Base-by-base conservation (phyloP, 2,888 invertebrate genomes). In the Chymomyza fuscimana region DNA sequence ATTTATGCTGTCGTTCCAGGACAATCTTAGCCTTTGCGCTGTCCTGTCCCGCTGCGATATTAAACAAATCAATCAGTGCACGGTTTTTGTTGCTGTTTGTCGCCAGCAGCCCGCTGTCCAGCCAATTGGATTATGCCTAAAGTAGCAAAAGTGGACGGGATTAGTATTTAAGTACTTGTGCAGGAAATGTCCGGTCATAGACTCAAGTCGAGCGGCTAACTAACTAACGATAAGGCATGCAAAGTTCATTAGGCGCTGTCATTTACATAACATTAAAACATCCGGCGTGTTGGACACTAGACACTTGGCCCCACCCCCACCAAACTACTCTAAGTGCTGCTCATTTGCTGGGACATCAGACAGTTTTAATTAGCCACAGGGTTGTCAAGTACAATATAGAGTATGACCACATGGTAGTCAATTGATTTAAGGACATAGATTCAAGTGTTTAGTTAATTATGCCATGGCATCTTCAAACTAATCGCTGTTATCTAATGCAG, bases 181-280 rank as follows among this genome's bases (percentile, higher is more conserved):
- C 70, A 68, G 73, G 68, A 73, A 70, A 78, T 81, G 81, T 69
- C 74, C 69, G 81, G 76, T 68, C 80, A 77, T 77, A 69, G 79
- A 73, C 73, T 54, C 72, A 77, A 22, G 25, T 46, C 36, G 63
- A 46, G 76, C 58, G 70, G 52, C 73, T 68, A 74, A 70, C 66
- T 81, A 79, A 82, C 87, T 86, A 87, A 85, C 88, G 89, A 87
- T 88, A 86, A 86, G 88, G 87, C 87, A 86, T 80, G 86, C 74
- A 82, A 87, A 80, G 88, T 86, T 88, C 89, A 86, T 86, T 86
- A 88, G 89, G 79, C 79, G 71, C 86, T 82, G 85, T 80, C 85
- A 86, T 86, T 86, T 86, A 89, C 88, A 86, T 85, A 88, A 88
- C 87, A 87, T 87, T 87, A 87, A 77, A 80, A 74, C 82, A 80